These are phyloP conservation scores for Callimorpha dominula DNA, from an alignment of 2,888 invertebrate species.

Conservation along the genomic window DNA sequence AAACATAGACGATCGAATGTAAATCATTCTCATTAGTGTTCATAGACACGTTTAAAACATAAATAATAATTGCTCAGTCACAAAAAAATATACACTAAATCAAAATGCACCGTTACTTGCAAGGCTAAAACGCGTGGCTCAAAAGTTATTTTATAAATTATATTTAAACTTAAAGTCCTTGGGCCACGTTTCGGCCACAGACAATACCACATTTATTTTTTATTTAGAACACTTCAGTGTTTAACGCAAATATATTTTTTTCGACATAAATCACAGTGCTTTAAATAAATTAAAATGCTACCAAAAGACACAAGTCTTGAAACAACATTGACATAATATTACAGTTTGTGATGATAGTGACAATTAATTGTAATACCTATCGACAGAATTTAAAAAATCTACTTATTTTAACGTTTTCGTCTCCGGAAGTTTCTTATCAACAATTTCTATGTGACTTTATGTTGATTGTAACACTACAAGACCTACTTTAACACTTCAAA, in stretches of 20 bases:
- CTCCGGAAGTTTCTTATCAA: background rate
- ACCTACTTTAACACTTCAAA: constrained; percentile 14
- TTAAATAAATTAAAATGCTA: constrained; percentile 53
- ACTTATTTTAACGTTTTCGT: constrained; percentile 30
- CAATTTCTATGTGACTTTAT: constrained; percentile 9
- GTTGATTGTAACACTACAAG: constrained; percentile 11
- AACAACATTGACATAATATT: constrained; percentile 31
- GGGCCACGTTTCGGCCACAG: constrained; percentile 37
- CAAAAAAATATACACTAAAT: constrained; percentile 66
- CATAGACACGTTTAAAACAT: constrained; percentile 40
- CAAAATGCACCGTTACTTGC: constrained; percentile 84
- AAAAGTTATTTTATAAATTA: constrained; percentile 62
- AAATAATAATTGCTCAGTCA: constrained; percentile 63
- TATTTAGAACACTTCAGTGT: constrained; percentile 39
- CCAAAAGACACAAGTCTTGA: constrained; percentile 44
- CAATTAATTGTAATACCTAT: constrained; percentile 32
- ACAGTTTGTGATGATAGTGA: constrained; percentile 49
- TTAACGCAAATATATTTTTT: constrained; percentile 23
- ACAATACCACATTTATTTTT: constrained; percentile 36
- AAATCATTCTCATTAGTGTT: constrained; percentile 33
- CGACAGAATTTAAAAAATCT: constrained; percentile 36
- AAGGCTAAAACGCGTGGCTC: constrained; percentile 57
- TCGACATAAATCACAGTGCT: constrained; percentile 45
- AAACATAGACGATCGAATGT: constrained; percentile 39
- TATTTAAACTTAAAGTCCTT: constrained; percentile 56